Percentiles rank a stretch among this genome's conserved stretches.
Conservation (phyloP, 2,888 invertebrate genomes). For the Petrolisthes cinctipes region DNA sequence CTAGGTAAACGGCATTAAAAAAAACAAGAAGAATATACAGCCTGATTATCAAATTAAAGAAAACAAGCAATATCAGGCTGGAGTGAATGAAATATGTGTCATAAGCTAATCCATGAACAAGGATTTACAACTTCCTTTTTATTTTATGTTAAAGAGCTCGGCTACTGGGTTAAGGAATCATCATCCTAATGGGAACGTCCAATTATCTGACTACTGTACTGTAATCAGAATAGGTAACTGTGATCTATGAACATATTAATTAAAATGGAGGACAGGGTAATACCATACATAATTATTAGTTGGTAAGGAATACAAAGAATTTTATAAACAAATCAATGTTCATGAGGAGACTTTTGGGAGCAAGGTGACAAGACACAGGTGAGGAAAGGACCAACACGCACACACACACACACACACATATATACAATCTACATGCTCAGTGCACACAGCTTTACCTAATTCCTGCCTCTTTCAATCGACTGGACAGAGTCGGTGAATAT, state of each 20-base stretch:
- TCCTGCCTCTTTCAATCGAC: constrained; percentile 69
- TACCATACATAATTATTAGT: background rate
- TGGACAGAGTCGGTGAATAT: constrained; percentile 64
- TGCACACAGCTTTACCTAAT: constrained; percentile 76
- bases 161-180: background rate
- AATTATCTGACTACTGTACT: background rate
- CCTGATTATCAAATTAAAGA: constrained; percentile 13
- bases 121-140: constrained; percentile 33
- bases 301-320: background rate
- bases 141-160: background rate
- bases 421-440: constrained; percentile 37
- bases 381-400: constrained; percentile 12
- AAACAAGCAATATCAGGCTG: constrained; percentile 18
- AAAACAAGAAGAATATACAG: background rate
- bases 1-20: constrained; percentile 23
- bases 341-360: constrained; percentile 22
- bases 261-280: background rate
- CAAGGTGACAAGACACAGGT: constrained; percentile 32
- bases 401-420: constrained; percentile 20
- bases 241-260: background rate
- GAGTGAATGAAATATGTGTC: background rate
- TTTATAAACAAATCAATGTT: constrained; percentile 37
- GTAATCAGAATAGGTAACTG: too few relatives aligned
- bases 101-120: constrained; percentile 38
- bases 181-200: background rate